Percentiles rank a stretch among this genome's conserved stretches.
Evolutionary conservation across 2,888 invertebrate genomes (phyloP).

Genomic region (Coenonympha glycerion): DNA sequence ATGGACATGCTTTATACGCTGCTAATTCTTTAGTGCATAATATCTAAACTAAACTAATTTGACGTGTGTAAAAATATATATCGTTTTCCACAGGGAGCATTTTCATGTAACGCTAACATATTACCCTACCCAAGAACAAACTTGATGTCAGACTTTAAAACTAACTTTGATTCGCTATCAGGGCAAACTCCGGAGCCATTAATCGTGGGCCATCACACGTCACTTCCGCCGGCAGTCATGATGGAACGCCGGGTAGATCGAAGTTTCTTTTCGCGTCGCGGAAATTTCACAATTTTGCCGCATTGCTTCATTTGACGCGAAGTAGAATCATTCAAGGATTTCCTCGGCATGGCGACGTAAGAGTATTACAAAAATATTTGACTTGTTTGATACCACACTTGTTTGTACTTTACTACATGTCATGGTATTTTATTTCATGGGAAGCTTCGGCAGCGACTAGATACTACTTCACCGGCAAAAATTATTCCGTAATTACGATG

Average conservation of each 20-base stretch:
- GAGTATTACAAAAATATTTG: background rate
- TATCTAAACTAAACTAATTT: too few relatives aligned
- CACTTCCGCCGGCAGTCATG: slow-evolving; percentile 16
- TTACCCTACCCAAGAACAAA: background rate
- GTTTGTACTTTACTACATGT: too few relatives aligned
- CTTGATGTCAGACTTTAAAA: slow-evolving; percentile 7
- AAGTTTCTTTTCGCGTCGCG: slow-evolving; percentile 9
- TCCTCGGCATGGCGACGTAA: background rate
- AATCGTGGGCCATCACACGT: slow-evolving; percentile 15
- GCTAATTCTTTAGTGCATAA: too few relatives aligned
- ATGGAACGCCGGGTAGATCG: slow-evolving; percentile 13
- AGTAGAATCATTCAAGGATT: background rate
- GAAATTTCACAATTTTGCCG: slow-evolving; percentile 8
- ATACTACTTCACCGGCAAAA: too few relatives aligned
- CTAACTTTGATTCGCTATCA: slow-evolving; percentile 11
- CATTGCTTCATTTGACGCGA: background rate
- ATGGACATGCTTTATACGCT: too few relatives aligned
- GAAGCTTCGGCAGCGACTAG: too few relatives aligned
- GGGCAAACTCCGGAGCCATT: slow-evolving; percentile 15
- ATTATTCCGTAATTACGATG: too few relatives aligned
- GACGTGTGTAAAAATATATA: too few relatives aligned
- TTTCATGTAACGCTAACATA: background rate
- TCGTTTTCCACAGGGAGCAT: too few relatives aligned
- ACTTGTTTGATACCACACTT: too few relatives aligned
- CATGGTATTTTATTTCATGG: too few relatives aligned